These are phyloP conservation scores for Andrena haemorrhoa DNA, from an alignment of 2,888 invertebrate genomes.

Conservation along the genomic window DNA sequence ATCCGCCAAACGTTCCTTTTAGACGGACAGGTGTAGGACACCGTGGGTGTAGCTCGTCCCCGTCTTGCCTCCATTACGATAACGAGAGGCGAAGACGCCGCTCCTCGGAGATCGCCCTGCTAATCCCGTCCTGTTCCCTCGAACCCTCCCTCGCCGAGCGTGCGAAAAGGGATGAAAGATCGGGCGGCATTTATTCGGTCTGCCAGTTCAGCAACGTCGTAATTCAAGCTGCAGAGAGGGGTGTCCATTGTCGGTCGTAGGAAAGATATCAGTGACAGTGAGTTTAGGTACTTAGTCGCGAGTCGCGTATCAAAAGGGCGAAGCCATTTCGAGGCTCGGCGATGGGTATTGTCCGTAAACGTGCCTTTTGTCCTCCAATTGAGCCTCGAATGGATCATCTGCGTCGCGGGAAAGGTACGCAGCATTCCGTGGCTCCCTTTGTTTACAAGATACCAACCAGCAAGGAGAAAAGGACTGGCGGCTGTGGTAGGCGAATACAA, in stretches of 20 bases:
- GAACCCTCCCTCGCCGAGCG: not conserved
- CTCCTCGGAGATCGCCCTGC: too few relatives aligned
- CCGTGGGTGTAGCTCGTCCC: too few relatives aligned
- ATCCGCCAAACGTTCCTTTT: too few relatives aligned
- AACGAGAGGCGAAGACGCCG: too few relatives aligned
- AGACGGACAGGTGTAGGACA: too few relatives aligned
- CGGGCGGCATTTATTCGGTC: slow-evolving; percentile 53
- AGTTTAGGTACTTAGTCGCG: slow-evolving; percentile 70
- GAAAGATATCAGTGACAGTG: slow-evolving; percentile 69
- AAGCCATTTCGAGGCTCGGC: slow-evolving; percentile 58
- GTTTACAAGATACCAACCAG: slow-evolving; percentile 20
- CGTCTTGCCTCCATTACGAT: too few relatives aligned
- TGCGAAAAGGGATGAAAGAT: slow-evolving; percentile 27
- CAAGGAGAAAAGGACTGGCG: not conserved
- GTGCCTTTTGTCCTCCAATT: slow-evolving; percentile 74
- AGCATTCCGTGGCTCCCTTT: slow-evolving; percentile 48
- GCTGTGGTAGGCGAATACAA: not conserved
- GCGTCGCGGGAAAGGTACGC: slow-evolving; percentile 49
- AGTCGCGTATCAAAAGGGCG: slow-evolving; percentile 68
- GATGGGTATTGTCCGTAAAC: slow-evolving; percentile 72
- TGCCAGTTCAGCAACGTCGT: slow-evolving; percentile 49
- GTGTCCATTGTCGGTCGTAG: slow-evolving; percentile 57
- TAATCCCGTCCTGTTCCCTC: not conserved
- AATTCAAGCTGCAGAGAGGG: slow-evolving; percentile 55
- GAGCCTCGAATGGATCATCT: slow-evolving; percentile 66